Evolutionary conservation across 1,140 invertebrate genomes (phyloP).

Genomic region (Rhagoletis zephyria): DNA sequence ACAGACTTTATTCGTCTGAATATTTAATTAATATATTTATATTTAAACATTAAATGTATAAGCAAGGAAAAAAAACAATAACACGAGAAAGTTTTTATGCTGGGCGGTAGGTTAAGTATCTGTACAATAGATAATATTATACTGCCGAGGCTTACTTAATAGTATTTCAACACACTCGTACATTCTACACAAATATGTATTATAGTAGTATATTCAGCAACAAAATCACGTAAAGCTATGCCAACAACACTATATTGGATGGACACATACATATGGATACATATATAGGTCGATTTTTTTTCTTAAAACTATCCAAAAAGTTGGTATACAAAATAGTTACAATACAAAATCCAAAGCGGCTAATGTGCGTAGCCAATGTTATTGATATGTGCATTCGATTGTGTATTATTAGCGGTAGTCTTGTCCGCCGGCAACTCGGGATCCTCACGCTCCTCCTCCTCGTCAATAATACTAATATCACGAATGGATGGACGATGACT

Average conservation of each 20-base stretch:
- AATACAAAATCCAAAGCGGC: not conserved
- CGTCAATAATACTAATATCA: slow-evolving; percentile 87
- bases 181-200: not conserved
- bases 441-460: slow-evolving; percentile 78
- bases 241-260: not conserved
- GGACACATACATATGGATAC: too few species aligned
- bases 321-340: not conserved
- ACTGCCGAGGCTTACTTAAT: not conserved
- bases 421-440: slow-evolving; percentile 73
- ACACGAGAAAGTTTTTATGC: not conserved
- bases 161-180: slow-evolving; percentile 23
- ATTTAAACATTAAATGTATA: slow-evolving; percentile 37
- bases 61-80: slow-evolving; percentile 9
- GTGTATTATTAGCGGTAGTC: slow-evolving; percentile 65
- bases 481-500: slow-evolving; percentile 84
- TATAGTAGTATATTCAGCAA: slow-evolving; percentile 12
- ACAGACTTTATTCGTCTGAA: slow-evolving; percentile 47
- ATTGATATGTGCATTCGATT: slow-evolving; percentile 64
- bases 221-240: not conserved
- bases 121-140: slow-evolving; percentile 42
- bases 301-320: too few species aligned
- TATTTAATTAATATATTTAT: slow-evolving; percentile 46
- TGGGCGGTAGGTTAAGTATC: slow-evolving; percentile 42
- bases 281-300: too few species aligned
- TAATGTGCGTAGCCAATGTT: slow-evolving; percentile 55